Base-by-base conservation (phyloP, 2,113 vertebrate genomes). In the Cyprinus carpio region DNA sequence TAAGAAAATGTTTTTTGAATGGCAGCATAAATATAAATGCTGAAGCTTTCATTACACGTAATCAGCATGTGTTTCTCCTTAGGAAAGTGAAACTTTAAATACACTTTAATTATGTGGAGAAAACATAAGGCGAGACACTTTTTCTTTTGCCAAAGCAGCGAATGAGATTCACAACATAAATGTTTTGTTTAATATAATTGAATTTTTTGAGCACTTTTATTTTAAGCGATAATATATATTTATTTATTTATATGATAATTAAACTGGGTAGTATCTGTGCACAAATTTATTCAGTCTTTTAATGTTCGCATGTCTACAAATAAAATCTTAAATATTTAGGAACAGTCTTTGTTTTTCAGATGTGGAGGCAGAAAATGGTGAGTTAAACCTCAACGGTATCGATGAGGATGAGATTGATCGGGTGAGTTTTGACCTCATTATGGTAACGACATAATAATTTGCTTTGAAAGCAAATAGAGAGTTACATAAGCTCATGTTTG, bases 371-470 rank as follows among this genome's bases (percentile, higher is more conserved):
- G 97, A 95, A 78, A 94, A 95, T 0, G 97, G 97, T 0, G 98
- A 99, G 84, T 92, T 99, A 88, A 98, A 99, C 92, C 95, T 99
- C 90, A 99, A 94, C 1, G 97, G 98, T 75, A 99, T 99, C 0
- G 98, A 99, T 0, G 98, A 99, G 92, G 91, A 89, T 0, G 98
- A 99, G 93, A 98, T 99, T 2, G 97, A 99, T 92, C 94, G 96
- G 94, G 98, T 99, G 90, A 94, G 95, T 54, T n/a, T 69, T 69
- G 60, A 75, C 74, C 25, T 31, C 71, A n/a, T 27, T 43, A 51
- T 51, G 29, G 62, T 69, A 82, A 51, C 6, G 11, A 27, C 43
- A 31, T 81, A 60, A 1, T 67, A 13, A 69, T 81, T 51, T 69
- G 3, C 31, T 80, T n/a, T 12, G 8, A 78, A 58, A 78, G 29